Base-by-base conservation (phyloP, 1,140 invertebrate species). In the Papilio aristodemus region DNA sequence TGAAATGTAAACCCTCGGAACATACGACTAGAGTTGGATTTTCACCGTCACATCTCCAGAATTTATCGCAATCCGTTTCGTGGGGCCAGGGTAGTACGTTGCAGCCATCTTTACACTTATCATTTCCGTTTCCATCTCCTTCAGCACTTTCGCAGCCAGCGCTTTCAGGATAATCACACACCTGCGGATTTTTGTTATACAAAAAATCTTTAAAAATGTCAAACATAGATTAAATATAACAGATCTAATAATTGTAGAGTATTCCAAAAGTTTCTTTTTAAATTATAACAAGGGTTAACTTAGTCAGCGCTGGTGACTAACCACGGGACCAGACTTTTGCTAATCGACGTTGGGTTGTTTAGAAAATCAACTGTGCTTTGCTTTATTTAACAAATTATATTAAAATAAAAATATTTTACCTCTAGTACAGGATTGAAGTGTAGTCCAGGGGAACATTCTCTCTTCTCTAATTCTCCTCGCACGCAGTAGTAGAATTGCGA, bases 1-100 rank as follows among this genome's bases (percentile, higher is more conserved):
- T 94, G 84, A 94, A 94, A 62, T 93, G 87, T 10, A 94, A 76
- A 17, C 88, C 91, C 43, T 78, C 69, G 5, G 93, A 91, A 71
- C 94, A 94, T 4, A 75, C 43, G 72, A 88, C 88, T 9, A 89
- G 67, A 41, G 89, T 78, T 1, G 90, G 78, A n/a, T 71, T 76
- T 5, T 85, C 87, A 9, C 78, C 80, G n/a, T 89, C 75, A 70
- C 94, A 95, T 0, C 86, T 79, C 77, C 92, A 94, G 79, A 92
- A 94, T 63, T 81, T 89, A 0, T 76, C 77, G 72, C 94, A 94
- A 69, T 93, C 89, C 2, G 75, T 72, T 3, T 89, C 85, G 69
- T 94, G 84, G 4, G 90, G 70, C 67, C 92, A 79, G 1, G 92
- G 79, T 7, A 84, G 76, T 0, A 83, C 71, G 57, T 85, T 75